phyloP scores from a whole-genome alignment of 2,797 vertebrate species.

The Monodelphis domestica region DNA sequence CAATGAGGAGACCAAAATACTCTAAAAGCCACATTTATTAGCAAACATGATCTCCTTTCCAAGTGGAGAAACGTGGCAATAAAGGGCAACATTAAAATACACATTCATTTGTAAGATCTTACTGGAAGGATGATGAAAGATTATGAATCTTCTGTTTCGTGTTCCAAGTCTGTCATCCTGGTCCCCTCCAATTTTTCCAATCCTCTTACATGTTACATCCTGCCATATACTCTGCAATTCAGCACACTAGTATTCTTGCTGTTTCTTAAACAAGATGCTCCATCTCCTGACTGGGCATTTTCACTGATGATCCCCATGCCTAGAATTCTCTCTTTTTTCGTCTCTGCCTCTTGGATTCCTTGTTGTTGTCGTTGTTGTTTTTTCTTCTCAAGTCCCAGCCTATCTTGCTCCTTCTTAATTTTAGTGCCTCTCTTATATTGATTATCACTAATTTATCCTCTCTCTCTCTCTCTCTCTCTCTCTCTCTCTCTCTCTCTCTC shows the following conservation, averaged over 20 bases:
- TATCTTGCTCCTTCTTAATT: not conserved
- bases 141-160: not conserved
- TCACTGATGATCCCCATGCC: not conserved
- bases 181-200: not conserved
- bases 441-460: not conserved
- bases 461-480: too few relatives aligned
- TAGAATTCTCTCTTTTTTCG: not conserved
- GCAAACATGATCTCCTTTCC: not conserved
- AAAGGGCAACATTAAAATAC: not conserved
- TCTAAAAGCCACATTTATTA: not conserved
- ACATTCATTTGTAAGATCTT: not conserved
- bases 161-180: not conserved
- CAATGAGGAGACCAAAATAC: not conserved
- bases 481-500: too few relatives aligned
- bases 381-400: not conserved
- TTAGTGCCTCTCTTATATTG: not conserved
- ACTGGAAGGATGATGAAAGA: not conserved
- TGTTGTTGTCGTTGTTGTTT: not conserved
- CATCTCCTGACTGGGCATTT: not conserved
- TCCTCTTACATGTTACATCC: not conserved
- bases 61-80: not conserved
- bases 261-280: not conserved
- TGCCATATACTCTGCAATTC: not conserved
- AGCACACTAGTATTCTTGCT: not conserved
- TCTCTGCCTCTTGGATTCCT: not conserved